A percentile compares a stretch with the other conserved stretches of the same genome.
These are phyloP conservation scores for Promerops cafer DNA, from an alignment of 2,113 vertebrate species.

Conservation along the genomic window DNA sequence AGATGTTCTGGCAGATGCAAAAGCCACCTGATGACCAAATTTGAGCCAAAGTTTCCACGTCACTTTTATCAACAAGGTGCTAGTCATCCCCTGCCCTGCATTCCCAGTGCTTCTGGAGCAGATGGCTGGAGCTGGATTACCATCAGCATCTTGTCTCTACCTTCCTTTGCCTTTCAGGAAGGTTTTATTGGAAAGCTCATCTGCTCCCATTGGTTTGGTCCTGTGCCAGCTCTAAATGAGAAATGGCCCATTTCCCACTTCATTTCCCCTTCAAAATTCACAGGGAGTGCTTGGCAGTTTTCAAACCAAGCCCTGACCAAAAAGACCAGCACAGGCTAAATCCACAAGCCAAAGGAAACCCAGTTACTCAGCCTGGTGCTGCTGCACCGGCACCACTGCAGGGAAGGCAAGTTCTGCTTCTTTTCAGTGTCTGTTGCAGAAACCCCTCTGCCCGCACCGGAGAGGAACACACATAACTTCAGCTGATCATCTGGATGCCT, in stretches of 20 bases:
- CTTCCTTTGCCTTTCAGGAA: not conserved
- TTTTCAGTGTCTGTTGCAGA: not conserved
- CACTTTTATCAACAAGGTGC: not conserved
- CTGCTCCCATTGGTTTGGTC: conserved; percentile 34
- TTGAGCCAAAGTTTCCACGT: not conserved
- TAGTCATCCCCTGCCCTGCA: not conserved
- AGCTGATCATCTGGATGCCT: not conserved
- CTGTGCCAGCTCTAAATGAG: not conserved
- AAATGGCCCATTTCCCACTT: conserved; percentile 24
- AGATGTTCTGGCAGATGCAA: conserved; percentile 6
- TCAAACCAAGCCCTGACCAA: not conserved
- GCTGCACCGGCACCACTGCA: not conserved
- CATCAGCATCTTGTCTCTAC: not conserved
- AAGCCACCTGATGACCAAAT: not conserved
- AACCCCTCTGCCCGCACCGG: not conserved
- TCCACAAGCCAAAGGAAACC: not conserved
- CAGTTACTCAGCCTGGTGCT: not conserved
- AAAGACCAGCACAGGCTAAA: not conserved
- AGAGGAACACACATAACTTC: not conserved
- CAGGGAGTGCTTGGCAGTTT: not conserved
- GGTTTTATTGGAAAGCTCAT: conserved; percentile 35
- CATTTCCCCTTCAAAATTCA: conserved; percentile 31
- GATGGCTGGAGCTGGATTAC: not conserved
- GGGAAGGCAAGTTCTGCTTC: not conserved
- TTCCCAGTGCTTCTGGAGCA: not conserved